Evolutionary conservation across 2,113 vertebrate species (phyloP).

Genomic region (Eudyptes chrysolophus): DNA sequence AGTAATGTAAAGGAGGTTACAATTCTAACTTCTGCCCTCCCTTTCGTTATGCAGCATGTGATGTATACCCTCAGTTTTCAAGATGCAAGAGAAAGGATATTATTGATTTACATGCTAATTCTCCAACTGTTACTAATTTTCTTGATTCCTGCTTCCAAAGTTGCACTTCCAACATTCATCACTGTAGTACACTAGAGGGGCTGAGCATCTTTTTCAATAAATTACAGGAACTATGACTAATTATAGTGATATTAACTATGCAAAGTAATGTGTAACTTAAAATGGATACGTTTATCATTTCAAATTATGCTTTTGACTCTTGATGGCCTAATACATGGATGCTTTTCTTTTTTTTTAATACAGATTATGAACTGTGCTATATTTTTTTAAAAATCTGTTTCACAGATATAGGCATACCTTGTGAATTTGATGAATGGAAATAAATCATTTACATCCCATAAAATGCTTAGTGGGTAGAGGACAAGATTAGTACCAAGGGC

Average conservation of each 20-base stretch:
- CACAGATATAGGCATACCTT: neutral
- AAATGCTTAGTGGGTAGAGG: neutral
- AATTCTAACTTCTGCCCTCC: conserved; percentile 46
- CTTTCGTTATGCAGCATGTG: conserved; percentile 25
- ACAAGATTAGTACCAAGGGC: neutral
- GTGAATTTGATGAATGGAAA: conserved; percentile 27
- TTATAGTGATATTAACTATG: conserved; percentile 86
- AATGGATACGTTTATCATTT: conserved; percentile 84
- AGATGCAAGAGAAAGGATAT: conserved; percentile 73
- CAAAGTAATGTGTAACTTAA: conserved; percentile 84
- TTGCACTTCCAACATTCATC: conserved; percentile 82
- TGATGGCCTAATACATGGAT: conserved; percentile 73
- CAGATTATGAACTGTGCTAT: conserved; percentile 17
- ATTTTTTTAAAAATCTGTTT: conserved; percentile 1
- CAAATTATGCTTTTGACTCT: conserved; percentile 80
- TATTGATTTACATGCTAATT: conserved; percentile 84
- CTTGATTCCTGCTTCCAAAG: conserved; percentile 82
- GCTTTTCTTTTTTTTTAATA: conserved; percentile 20
- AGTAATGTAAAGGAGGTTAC: conserved; percentile 39
- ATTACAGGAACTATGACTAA: conserved; percentile 87
- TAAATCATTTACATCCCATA: conserved; percentile 9
- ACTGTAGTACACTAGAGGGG: conserved; percentile 80
- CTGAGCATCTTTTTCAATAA: conserved; percentile 84
- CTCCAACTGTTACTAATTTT: conserved; percentile 85
- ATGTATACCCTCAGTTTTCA: conserved; percentile 60